phyloP scores from a whole-genome alignment of 2,888 invertebrate genomes.

The Listrodromus nycthemerus region DNA sequence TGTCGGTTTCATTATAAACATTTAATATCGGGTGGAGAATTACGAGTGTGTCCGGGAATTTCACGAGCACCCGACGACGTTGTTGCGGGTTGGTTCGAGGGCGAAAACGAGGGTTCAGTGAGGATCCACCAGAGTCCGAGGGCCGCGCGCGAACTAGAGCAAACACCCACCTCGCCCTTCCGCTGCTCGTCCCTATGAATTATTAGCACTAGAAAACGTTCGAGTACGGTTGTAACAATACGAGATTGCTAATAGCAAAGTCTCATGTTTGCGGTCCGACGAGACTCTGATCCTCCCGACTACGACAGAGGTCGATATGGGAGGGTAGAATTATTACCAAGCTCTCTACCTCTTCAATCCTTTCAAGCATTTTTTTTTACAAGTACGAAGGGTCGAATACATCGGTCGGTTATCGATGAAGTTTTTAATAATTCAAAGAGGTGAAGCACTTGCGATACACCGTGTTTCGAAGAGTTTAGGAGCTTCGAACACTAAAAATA shows the following conservation, averaged over 20 bases:
- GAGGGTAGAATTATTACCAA: conserved; percentile 47
- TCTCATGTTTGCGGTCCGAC: conserved; percentile 44
- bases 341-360: neutral
- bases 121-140: conserved; percentile 19
- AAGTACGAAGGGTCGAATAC: no score
- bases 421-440: no score
- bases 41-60: neutral
- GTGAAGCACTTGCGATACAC: no score
- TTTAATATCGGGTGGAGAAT: neutral
- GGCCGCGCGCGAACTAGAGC: conserved; percentile 5
- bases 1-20: conserved; percentile 25
- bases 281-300: neutral
- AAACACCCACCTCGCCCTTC: conserved; percentile 8
- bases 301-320: neutral
- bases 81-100: neutral
- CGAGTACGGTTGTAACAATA: conserved; percentile 42
- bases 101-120: conserved; percentile 14
- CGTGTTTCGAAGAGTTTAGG: no score
- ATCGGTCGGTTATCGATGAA: no score
- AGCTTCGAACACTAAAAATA: no score
- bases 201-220: conserved; percentile 33
- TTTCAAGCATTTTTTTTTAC: no score
- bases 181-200: conserved; percentile 19
- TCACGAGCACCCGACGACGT: conserved; percentile 20
- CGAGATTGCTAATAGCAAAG: conserved; percentile 42